Evolutionary conservation across 1,140 invertebrate genomes (phyloP).

Genomic region (Heliconius nattereri): DNA sequence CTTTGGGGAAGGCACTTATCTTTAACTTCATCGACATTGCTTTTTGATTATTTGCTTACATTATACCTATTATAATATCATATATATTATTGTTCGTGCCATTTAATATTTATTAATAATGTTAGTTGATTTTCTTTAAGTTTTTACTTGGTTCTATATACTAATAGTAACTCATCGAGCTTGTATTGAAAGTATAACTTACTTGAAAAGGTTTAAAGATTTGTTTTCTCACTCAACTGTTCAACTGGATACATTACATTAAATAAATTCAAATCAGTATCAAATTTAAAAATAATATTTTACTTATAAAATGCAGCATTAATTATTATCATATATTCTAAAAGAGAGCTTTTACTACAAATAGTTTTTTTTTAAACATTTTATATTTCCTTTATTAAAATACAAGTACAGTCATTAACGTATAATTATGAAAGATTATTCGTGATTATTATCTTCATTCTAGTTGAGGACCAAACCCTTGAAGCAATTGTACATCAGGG

Average conservation of each 20-base stretch:
- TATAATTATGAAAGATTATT: slow-evolving; percentile 10
- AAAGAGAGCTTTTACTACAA: not conserved
- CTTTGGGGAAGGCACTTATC: slow-evolving; percentile 67
- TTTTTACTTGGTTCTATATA: not conserved
- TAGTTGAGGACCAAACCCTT: slow-evolving; percentile 1
- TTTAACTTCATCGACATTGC: slow-evolving; percentile 59
- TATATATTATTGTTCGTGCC: not conserved
- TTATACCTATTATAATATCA: not conserved
- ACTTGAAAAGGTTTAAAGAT: too few relatives aligned
- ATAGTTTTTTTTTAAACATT: not conserved
- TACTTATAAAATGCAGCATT: not conserved
- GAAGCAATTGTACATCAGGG: slow-evolving; percentile 1
- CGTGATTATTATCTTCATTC: slow-evolving; percentile 14
- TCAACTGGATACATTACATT: too few relatives aligned
- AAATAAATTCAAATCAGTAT: too few relatives aligned
- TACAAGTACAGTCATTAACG: slow-evolving; percentile 11
- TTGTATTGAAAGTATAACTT: too few relatives aligned
- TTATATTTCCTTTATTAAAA: slow-evolving; percentile 3
- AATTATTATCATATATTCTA: not conserved
- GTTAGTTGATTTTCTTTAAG: not conserved
- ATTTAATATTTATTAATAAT: not conserved
- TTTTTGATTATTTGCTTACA: slow-evolving; percentile 54
- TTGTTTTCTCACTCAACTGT: too few relatives aligned
- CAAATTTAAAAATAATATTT: not conserved
- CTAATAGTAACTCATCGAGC: too few relatives aligned